phyloP scores from a whole-genome alignment of 2,797 vertebrate genomes.

The Rhinella marina region DNA sequence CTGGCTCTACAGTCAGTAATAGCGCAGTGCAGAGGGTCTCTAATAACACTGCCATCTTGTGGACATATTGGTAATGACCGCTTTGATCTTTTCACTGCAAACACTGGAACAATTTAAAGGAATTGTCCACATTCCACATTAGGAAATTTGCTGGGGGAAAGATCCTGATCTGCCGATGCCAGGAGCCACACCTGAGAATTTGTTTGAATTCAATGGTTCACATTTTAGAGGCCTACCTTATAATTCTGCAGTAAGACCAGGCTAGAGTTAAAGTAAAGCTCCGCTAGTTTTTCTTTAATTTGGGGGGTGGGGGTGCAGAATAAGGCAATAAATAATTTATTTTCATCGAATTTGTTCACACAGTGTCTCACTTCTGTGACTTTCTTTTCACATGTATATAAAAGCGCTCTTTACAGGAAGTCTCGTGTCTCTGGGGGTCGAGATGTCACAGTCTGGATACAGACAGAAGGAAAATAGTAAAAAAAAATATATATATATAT shows the following conservation, averaged over 20 bases:
- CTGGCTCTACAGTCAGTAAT: too few relatives aligned
- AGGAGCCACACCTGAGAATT: background rate
- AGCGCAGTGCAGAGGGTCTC: background rate
- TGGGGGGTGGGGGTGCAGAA: background rate
- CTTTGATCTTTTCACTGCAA: background rate
- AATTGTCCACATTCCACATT: background rate
- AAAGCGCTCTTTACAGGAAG: background rate
- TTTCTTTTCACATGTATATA: background rate
- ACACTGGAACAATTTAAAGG: background rate
- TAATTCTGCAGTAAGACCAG: background rate
- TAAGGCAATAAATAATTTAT: background rate
- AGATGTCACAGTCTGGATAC: background rate
- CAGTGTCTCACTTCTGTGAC: background rate
- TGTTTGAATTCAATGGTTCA: too few relatives aligned
- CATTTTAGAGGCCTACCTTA: background rate
- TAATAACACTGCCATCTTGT: background rate
- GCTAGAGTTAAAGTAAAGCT: background rate
- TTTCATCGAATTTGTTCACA: background rate
- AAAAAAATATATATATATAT: too few relatives aligned
- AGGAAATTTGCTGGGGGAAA: background rate
- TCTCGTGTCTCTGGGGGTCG: background rate
- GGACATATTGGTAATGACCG: background rate
- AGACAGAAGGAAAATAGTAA: background rate
- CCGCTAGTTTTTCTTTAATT: background rate
- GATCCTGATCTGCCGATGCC: background rate